A percentile compares a stretch with the other conserved stretches of the same genome.
Conservation (phyloP, 2,888 invertebrate species). For the Sarcophaga caerulescens region DNA sequence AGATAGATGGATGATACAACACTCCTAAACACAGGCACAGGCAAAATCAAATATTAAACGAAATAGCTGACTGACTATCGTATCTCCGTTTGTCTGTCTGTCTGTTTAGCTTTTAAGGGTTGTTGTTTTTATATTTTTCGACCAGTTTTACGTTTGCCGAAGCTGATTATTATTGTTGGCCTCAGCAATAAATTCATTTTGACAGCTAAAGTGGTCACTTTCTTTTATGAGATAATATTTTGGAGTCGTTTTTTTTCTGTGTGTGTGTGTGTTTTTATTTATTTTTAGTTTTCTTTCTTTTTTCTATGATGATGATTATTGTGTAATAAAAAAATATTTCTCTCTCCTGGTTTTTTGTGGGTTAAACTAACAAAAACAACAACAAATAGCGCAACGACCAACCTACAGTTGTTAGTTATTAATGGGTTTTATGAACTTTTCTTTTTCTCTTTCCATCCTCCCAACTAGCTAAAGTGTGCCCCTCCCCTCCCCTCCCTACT, state of each 20-base stretch:
- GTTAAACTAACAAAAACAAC: constrained; percentile 28
- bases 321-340: neutral
- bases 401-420: constrained; percentile 41
- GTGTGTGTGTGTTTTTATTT: too few relatives aligned
- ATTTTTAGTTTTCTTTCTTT: neutral
- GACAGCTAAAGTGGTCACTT: constrained; percentile 66
- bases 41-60: too few relatives aligned
- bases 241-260: neutral
- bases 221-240: constrained; percentile 38
- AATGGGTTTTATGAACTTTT: constrained; percentile 51
- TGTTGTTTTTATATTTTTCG: neutral
- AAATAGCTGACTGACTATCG: too few relatives aligned
- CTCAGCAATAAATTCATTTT: constrained; percentile 61
- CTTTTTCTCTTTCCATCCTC: neutral
- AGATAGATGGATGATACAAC: neutral
- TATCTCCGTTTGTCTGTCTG: neutral
- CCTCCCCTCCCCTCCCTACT: too few relatives aligned
- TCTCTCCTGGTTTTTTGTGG: constrained; percentile 40
- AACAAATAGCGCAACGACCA: neutral
- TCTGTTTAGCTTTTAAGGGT: neutral
- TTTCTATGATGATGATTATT: neutral
- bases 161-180: neutral
- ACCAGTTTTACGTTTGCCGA: neutral
- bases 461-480: too few relatives aligned
- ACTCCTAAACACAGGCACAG: neutral